These are phyloP conservation scores for Parnassius mnemosyne DNA, from an alignment of 2,888 invertebrate genomes.

Conservation along the genomic window DNA sequence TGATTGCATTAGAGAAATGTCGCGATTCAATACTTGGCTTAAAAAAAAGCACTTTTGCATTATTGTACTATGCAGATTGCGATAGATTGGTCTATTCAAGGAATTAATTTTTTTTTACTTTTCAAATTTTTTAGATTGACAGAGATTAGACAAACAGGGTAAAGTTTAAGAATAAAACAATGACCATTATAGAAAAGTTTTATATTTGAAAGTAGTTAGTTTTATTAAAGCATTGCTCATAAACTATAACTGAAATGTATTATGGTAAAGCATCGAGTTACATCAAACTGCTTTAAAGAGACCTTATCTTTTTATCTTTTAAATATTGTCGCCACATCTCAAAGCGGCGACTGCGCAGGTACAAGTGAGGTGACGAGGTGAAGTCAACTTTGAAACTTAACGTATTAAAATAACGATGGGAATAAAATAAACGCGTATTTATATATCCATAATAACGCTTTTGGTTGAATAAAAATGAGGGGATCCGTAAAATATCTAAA, in stretches of 20 bases:
- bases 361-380: slow-evolving; percentile 67
- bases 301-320: slow-evolving; percentile 71
- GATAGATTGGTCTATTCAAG: no score
- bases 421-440: slow-evolving; percentile 74
- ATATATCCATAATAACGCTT: slow-evolving; percentile 76
- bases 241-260: slow-evolving; percentile 58
- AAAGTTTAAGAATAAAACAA: slow-evolving; percentile 2
- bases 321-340: slow-evolving; percentile 71
- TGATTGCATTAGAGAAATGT: no score
- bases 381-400: slow-evolving; percentile 59
- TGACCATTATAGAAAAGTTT: slow-evolving; percentile 4
- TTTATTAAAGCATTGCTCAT: slow-evolving; percentile 36
- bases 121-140: no score
- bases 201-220: slow-evolving; percentile 15
- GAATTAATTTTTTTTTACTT: no score
- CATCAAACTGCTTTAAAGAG: slow-evolving; percentile 67
- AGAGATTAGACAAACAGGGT: background rate
- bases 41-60: no score
- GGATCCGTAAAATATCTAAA: slow-evolving; percentile 73
- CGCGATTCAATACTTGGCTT: no score
- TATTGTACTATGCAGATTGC: no score
- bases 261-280: slow-evolving; percentile 64
- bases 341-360: slow-evolving; percentile 50
- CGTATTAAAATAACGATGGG: slow-evolving; percentile 72
- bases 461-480: slow-evolving; percentile 73